Conservation (phyloP, 2,113 vertebrate genomes). For the Halichoerus grypus region DNA sequence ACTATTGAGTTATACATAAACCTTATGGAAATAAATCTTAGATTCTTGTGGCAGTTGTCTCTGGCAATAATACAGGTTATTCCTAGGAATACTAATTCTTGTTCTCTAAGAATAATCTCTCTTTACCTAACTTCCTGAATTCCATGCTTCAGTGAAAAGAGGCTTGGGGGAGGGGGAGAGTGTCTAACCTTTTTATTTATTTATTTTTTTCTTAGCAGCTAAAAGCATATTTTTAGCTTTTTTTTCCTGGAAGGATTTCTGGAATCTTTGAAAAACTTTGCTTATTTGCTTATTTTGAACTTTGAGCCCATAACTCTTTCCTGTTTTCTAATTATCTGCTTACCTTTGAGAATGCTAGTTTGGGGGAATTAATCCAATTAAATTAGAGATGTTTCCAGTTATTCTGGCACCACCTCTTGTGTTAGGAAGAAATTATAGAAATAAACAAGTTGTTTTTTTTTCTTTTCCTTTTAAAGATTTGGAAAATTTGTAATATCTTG, state of each 20-base stretch:
- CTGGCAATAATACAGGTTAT: neutral
- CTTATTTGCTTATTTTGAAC: neutral
- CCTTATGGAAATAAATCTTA: neutral
- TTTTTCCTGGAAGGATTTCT: constrained; percentile 24
- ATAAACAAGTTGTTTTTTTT: neutral
- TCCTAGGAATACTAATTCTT: neutral
- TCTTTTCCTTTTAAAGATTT: neutral
- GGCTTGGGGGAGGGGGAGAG: accelerated
- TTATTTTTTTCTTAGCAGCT: neutral
- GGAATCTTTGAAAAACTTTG: neutral
- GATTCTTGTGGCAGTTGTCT: neutral
- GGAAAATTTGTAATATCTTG: neutral
- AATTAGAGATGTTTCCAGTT: neutral
- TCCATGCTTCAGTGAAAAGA: constrained; percentile 37
- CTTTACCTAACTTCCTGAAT: neutral
- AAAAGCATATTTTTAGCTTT: constrained; percentile 35
- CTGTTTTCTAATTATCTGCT: constrained; percentile 28
- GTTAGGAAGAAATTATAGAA: neutral
- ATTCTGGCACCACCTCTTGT: neutral
- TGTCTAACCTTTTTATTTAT: neutral
- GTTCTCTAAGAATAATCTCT: neutral
- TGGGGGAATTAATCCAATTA: neutral
- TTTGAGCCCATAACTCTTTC: neutral
- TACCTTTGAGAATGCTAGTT: neutral
- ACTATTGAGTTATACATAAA: neutral